Conservation (phyloP, 2,888 invertebrate species). For the Stegana nigrithorax region DNA sequence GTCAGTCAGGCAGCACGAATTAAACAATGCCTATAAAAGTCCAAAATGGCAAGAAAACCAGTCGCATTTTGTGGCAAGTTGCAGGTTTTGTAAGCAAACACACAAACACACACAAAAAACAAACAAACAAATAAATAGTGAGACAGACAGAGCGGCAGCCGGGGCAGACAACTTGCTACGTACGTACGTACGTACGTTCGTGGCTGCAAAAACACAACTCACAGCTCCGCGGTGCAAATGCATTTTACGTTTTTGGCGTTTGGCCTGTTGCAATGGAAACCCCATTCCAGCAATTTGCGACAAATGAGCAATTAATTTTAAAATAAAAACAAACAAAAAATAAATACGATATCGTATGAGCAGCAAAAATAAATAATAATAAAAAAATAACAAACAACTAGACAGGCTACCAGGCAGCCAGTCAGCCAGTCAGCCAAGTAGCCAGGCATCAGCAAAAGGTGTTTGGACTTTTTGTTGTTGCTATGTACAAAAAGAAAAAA, state of each 20-base stretch:
- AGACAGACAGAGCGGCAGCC: too few species aligned
- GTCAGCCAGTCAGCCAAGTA: not conserved
- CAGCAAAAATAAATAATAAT: slow-evolving; percentile 23
- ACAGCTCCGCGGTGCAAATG: not conserved
- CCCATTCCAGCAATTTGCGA: slow-evolving; percentile 65
- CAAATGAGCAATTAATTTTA: slow-evolving; percentile 67
- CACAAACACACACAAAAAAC: not conserved
- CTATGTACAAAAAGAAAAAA: not conserved
- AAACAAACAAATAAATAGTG: not conserved
- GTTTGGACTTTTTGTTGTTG: not conserved
- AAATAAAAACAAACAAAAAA: slow-evolving; percentile 47
- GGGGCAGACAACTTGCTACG: too few species aligned
- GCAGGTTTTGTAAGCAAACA: slow-evolving; percentile 8
- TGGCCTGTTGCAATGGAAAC: slow-evolving; percentile 50
- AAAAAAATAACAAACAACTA: not conserved
- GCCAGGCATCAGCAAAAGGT: not conserved
- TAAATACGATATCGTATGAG: too few species aligned
- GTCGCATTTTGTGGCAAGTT: not conserved
- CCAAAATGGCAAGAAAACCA: slow-evolving; percentile 8
- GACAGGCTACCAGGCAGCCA: not conserved
- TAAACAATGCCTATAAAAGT: slow-evolving; percentile 17
- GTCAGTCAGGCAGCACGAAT: slow-evolving; percentile 5
- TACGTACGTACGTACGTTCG: too few species aligned
- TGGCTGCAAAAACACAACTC: too few species aligned
- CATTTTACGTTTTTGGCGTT: slow-evolving; percentile 16